Percentiles rank a stretch among this genome's conserved stretches.
Evolutionary conservation across 2,888 invertebrate genomes (phyloP).

Genomic region (Eupithecia tripunctaria): DNA sequence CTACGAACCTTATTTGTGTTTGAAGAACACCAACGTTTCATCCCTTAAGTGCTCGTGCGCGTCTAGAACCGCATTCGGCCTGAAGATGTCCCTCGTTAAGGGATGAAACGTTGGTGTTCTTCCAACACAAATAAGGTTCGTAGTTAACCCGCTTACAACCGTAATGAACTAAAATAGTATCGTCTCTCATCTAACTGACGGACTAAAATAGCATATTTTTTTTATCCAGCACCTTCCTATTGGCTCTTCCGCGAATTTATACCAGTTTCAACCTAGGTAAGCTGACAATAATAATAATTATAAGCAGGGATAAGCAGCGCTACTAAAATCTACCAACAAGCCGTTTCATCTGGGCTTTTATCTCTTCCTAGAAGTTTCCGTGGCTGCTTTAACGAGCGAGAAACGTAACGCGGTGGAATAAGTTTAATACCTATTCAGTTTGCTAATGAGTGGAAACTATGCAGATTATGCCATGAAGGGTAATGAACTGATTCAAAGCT

Average conservation of each 20-base stretch:
- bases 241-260: background rate
- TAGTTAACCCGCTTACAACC: too few species aligned
- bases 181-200: too few species aligned
- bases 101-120: too few species aligned
- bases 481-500: background rate
- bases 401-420: conserved; percentile 29
- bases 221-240: too few species aligned
- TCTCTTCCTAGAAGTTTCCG: conserved; percentile 53
- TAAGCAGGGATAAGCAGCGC: conserved; percentile 21
- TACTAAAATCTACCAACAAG: conserved; percentile 45
- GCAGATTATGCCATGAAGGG: conserved; percentile 36
- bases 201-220: too few species aligned
- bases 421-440: conserved; percentile 7
- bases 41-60: too few species aligned
- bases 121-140: too few species aligned
- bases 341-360: conserved; percentile 52
- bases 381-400: conserved; percentile 52
- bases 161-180: too few species aligned
- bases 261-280: conserved; percentile 11
- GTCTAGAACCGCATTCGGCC: too few species aligned
- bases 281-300: conserved; percentile 22
- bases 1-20: too few species aligned
- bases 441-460: conserved; percentile 55
- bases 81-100: too few species aligned
- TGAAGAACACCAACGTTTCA: too few species aligned